A percentile compares a stretch with the other conserved stretches of the same genome.
Evolutionary conservation across 2,888 invertebrate species (phyloP).

Genomic region (Apodemia duryi): DNA sequence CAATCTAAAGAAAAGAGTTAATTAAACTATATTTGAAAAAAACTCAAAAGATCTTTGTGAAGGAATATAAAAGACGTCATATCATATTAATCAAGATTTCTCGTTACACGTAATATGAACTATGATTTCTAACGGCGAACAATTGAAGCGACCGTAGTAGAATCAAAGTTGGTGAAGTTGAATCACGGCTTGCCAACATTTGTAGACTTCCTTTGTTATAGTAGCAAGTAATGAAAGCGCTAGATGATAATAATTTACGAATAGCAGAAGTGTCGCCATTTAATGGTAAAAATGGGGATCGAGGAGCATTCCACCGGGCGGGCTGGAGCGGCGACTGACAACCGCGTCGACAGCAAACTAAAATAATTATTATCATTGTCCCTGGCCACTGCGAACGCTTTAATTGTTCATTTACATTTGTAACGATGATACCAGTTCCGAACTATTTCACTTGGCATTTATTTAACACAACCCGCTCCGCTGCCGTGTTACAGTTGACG

Average conservation of each 20-base stretch:
- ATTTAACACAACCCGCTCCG: constrained; percentile 67
- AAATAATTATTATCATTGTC: constrained; percentile 76
- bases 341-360: constrained; percentile 74
- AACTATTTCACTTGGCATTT: constrained; percentile 73
- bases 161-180: constrained; percentile 64
- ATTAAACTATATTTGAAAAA: background rate
- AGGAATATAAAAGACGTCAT: constrained; percentile 62
- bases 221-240: constrained; percentile 73
- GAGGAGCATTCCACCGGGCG: constrained; percentile 68
- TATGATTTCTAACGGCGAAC: constrained; percentile 65
- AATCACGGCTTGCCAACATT: constrained; percentile 66
- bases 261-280: constrained; percentile 77
- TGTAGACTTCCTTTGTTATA: constrained; percentile 72
- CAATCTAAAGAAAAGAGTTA: background rate
- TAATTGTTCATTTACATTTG: constrained; percentile 80
- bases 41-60: constrained; percentile 46
- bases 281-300: constrained; percentile 62
- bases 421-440: constrained; percentile 76
- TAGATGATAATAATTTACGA: constrained; percentile 78
- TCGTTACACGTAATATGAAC: constrained; percentile 72
- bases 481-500: constrained; percentile 63
- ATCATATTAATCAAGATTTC: constrained; percentile 77
- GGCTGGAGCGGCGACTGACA: constrained; percentile 55
- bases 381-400: constrained; percentile 72
- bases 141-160: constrained; percentile 62